phyloP scores from a whole-genome alignment of 1,140 invertebrate genomes.

The Trypoxylus dichotomus region DNA sequence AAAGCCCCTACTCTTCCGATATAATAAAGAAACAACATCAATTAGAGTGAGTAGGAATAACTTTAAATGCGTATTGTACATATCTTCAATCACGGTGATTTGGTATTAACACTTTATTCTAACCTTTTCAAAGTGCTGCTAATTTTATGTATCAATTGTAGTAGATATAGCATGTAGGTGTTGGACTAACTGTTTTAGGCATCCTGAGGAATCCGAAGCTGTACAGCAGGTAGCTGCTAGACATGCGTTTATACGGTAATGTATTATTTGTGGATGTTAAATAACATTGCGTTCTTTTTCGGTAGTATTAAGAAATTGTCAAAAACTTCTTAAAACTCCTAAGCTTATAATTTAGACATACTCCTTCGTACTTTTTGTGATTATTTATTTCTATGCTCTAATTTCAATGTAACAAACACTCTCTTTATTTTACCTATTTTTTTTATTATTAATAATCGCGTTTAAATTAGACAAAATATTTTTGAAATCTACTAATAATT shows the following conservation, averaged over 20 bases:
- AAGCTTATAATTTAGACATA: too few species aligned
- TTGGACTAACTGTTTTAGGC: constrained; percentile 50
- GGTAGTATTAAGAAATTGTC: too few species aligned
- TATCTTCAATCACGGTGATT: background rate
- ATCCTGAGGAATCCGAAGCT: constrained; percentile 42
- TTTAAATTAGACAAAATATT: too few species aligned
- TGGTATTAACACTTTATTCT: constrained; percentile 7
- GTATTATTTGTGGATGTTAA: constrained; percentile 23
- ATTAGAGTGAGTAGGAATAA: constrained; percentile 67
- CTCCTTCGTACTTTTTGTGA: too few species aligned
- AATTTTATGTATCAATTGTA: background rate
- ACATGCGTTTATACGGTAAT: constrained; percentile 43
- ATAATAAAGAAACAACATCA: constrained; percentile 86
- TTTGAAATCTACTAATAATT: too few species aligned
- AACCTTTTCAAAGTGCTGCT: background rate
- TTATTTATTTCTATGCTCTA: too few species aligned
- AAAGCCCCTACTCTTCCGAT: constrained; percentile 86
- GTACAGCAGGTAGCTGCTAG: constrained; percentile 43
- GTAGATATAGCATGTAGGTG: constrained; percentile 34
- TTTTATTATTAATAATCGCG: too few species aligned
- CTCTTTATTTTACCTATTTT: too few species aligned
- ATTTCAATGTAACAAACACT: too few species aligned
- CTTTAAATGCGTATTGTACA: too few species aligned
- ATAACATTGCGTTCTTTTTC: background rate
- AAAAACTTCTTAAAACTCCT: too few species aligned